Base-by-base conservation (phyloP, 2,113 vertebrate species). In the Microcebus griseorufus region DNA sequence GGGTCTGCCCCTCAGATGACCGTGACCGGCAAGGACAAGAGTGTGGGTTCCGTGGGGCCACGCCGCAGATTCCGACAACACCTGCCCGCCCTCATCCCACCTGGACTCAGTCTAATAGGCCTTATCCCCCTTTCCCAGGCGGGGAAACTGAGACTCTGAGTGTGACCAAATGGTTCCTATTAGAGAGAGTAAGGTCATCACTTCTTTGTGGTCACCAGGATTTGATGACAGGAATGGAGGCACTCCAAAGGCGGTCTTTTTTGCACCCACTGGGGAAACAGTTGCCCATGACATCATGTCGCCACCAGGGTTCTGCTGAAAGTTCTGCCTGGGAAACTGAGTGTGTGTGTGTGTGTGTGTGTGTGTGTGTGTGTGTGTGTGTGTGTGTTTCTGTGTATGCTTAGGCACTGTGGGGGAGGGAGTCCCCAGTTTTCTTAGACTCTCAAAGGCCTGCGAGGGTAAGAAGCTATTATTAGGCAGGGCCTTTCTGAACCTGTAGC, bases 211-310 rank as follows among this genome's bases (percentile, higher is more conserved):
- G 1, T 48, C 29, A 22, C 48, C 14, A 1, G 18, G 45, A 12
- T 51, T 48, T 42, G 48, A 27, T 39, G 64, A 27, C 32, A 39
- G 83, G 82, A 58, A 69, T 4, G 16, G 20, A 13, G 45, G 51
- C 18, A 25, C 45, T 16, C 14, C 55, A n/a, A 27, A 80, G 29
- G 48, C 22, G 12, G 3, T 42, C 51, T 25, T 60, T 79, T 34
- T 53, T 6, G n/a, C 20, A 25, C 34, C 18, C 3, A 34, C 37
- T 29, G 0, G 13, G 18, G 55, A n/a, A 25, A 22, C 18, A 62
- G 60, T n/a, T 23, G 42, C 55, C 75, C 14, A 1, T 42, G 13
- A 8, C 3, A 11, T 6, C 23, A 1, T 0, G 3, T 2, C 0
- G 5, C 48, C 3, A 3, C 23, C 32, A 53, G 18, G 22, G 55